These are phyloP conservation scores for Rhynchomys soricoides DNA, from an alignment of 2,113 vertebrate genomes.

Conservation along the genomic window DNA sequence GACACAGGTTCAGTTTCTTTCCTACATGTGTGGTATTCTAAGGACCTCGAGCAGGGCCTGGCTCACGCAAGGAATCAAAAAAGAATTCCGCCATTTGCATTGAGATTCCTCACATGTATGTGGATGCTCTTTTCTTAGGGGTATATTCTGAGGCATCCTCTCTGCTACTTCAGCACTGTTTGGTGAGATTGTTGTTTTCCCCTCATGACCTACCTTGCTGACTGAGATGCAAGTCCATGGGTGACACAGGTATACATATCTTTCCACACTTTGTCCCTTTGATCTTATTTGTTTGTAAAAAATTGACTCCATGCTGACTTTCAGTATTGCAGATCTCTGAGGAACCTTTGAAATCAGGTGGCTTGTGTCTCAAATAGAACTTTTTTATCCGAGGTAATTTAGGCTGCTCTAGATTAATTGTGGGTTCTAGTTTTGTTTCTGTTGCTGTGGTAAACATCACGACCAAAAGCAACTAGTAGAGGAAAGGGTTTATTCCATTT, in stretches of 20 bases:
- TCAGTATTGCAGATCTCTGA: neutral
- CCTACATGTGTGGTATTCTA: neutral
- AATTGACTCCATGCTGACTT: neutral
- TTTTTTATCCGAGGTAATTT: neutral
- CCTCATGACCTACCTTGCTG: neutral
- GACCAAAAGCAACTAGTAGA: neutral
- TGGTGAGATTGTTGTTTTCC: neutral
- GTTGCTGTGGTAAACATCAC: neutral
- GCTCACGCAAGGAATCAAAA: too few species aligned
- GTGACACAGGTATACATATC: too few species aligned
- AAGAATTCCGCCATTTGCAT: neutral
- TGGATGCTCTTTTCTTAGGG: neutral
- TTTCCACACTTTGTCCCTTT: neutral
- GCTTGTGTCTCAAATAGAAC: neutral
- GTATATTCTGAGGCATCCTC: neutral
- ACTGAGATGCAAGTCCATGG: neutral
- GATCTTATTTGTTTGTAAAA: neutral
- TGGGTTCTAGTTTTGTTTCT: neutral
- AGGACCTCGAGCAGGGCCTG: neutral
- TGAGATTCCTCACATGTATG: neutral
- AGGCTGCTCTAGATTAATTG: neutral
- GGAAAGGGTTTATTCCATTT: neutral
- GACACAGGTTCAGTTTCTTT: neutral
- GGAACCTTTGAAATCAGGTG: neutral
- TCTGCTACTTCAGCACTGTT: neutral